Evolutionary conservation across 2,113 vertebrate genomes (phyloP).

Genomic region (Lota lota): DNA sequence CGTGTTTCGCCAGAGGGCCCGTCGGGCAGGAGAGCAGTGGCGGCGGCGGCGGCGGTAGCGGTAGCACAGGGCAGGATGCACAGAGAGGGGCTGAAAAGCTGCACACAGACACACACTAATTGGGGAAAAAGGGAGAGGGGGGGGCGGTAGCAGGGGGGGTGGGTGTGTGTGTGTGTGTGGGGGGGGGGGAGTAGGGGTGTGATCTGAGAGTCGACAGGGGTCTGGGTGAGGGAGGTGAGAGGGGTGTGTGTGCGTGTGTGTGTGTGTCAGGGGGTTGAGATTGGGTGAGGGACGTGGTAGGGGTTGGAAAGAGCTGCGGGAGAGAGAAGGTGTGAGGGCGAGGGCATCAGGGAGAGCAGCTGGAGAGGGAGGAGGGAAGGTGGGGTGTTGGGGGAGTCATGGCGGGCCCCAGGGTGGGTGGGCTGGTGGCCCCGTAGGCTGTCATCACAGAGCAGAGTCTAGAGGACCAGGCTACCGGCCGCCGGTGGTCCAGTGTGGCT

Average conservation of each 20-base stretch:
- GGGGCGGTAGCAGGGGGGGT: constrained; percentile 49
- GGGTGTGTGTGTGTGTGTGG: constrained; percentile 56
- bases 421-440: constrained; percentile 75
- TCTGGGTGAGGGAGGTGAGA: constrained; percentile 63
- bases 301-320: neutral
- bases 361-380: constrained; percentile 43
- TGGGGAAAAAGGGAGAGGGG: constrained; percentile 66
- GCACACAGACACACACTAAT: constrained; percentile 73
- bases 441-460: constrained; percentile 82
- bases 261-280: constrained; percentile 16
- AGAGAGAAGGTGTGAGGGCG: constrained; percentile 52
- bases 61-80: constrained; percentile 63
- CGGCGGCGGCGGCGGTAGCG: too few relatives aligned
- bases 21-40: constrained; percentile 52
- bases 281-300: constrained; percentile 17
- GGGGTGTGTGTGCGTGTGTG: constrained; percentile 40
- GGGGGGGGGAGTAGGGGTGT: constrained; percentile 58
- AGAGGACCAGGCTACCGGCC: constrained; percentile 66
- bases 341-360: constrained; percentile 48
- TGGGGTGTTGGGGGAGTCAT: constrained; percentile 50
- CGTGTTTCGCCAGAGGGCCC: constrained; percentile 72
- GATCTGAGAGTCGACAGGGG: constrained; percentile 59
- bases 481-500: constrained; percentile 38
- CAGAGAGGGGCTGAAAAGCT: constrained; percentile 70
- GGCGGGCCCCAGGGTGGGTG: constrained; percentile 79